Evolutionary conservation across 2,888 invertebrate genomes (phyloP).

Genomic region (Sympetrum striolatum): DNA sequence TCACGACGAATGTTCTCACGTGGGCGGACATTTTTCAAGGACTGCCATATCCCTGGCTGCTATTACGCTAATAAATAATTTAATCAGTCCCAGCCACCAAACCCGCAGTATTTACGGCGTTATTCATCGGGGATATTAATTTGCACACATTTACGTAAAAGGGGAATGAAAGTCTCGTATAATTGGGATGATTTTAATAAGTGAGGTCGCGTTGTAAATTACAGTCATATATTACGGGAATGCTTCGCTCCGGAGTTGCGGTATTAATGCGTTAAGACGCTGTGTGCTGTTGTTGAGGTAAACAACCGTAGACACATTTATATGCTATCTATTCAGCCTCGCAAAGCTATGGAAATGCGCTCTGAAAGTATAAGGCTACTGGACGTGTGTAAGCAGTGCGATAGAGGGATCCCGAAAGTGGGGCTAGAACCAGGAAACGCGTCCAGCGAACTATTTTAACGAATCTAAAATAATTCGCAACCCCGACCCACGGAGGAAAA

Average conservation of each 20-base stretch:
- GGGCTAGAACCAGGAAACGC: neutral
- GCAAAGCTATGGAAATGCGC: no score
- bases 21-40: neutral
- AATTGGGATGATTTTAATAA: neutral
- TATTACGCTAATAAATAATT: neutral
- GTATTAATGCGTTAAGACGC: no score
- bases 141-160: neutral
- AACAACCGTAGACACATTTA: no score
- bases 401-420: neutral
- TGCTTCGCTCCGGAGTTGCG: no score
- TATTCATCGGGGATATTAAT: neutral
- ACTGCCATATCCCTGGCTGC: neutral
- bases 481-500: neutral
- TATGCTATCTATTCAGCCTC: no score
- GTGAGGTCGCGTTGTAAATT: neutral
- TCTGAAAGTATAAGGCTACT: no score
- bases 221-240: no score
- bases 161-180: neutral
- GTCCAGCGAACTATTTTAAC: neutral
- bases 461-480: neutral
- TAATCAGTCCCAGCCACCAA: neutral
- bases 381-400: no score
- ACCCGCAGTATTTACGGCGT: neutral
- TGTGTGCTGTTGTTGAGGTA: no score
- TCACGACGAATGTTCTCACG: neutral